Evolutionary conservation across 2,888 invertebrate genomes (phyloP).

Genomic region (Rhagophthalmus giganteus): DNA sequence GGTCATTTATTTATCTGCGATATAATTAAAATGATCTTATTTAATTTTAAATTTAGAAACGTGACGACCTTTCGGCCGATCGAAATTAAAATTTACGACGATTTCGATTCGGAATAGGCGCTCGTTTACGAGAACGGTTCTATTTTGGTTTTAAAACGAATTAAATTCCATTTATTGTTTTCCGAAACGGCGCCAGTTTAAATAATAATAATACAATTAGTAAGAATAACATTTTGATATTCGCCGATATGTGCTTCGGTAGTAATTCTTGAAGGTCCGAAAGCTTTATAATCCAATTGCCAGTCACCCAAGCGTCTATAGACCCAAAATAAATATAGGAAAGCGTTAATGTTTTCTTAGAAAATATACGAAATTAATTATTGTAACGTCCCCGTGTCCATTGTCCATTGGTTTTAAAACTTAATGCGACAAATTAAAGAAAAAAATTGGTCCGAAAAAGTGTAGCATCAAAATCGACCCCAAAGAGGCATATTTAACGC

Average conservation of each 20-base stretch:
- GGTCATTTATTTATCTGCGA: no score
- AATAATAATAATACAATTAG: background rate
- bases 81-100: no score
- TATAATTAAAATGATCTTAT: no score
- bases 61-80: no score
- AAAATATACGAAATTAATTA: conserved; percentile 16
- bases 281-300: conserved; percentile 28
- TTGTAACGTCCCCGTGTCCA: no score
- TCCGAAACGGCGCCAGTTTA: background rate
- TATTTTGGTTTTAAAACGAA: no score
- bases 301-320: conserved; percentile 19
- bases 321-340: conserved; percentile 24
- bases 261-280: conserved; percentile 19
- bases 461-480: conserved; percentile 19
- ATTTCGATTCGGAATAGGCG: no score
- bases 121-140: no score
- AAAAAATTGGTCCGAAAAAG: background rate
- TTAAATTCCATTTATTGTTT: background rate
- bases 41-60: no score
- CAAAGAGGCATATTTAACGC: conserved; percentile 49
- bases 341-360: conserved; percentile 22
- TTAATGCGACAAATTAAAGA: no score
- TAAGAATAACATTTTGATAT: conserved; percentile 15
- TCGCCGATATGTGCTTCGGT: conserved; percentile 5
- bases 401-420: no score